phyloP scores from a whole-genome alignment of 2,888 invertebrate genomes.

The Adelphocoris suturalis region DNA sequence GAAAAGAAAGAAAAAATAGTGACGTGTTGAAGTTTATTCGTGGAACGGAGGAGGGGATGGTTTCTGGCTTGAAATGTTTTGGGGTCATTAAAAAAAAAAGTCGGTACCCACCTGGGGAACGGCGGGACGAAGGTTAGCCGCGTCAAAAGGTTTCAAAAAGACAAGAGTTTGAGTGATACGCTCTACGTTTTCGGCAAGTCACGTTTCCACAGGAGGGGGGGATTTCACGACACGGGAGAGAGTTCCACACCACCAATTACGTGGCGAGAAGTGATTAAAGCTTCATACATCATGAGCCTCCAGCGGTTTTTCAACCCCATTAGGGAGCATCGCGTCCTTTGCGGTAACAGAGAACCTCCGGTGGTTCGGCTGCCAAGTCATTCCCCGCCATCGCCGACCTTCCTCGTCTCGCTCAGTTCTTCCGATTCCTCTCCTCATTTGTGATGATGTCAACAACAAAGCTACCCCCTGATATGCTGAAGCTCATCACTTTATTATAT shows the following conservation, averaged over 20 bases:
- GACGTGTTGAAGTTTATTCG: slow-evolving; percentile 61
- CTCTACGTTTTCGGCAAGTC: slow-evolving; percentile 56
- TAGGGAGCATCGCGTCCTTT: slow-evolving; percentile 46
- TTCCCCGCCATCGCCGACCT: not conserved
- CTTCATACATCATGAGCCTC: slow-evolving; percentile 61
- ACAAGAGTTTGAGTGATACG: slow-evolving; percentile 66
- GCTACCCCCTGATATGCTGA: not conserved
- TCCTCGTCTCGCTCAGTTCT: not conserved
- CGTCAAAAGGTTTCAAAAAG: slow-evolving; percentile 45
- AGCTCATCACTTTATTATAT: too few species aligned
- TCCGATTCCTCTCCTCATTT: slow-evolving; percentile 7
- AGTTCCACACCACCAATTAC: slow-evolving; percentile 65
- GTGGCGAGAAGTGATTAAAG: slow-evolving; percentile 66
- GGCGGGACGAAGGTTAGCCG: not conserved
- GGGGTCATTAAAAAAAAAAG: slow-evolving; percentile 55
- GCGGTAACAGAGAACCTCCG: slow-evolving; percentile 37
- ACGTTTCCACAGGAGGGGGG: slow-evolving; percentile 20
- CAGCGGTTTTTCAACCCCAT: slow-evolving; percentile 4
- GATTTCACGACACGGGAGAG: slow-evolving; percentile 37
- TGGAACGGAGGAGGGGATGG: not conserved
- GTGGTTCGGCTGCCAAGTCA: slow-evolving; percentile 41
- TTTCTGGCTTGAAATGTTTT: slow-evolving; percentile 60
- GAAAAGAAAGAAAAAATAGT: not conserved
- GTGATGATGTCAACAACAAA: slow-evolving; percentile 11
- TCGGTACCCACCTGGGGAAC: slow-evolving; percentile 1